These are phyloP conservation scores for Molossus molossus DNA, from an alignment of 2,797 vertebrate species.

Conservation along the genomic window DNA sequence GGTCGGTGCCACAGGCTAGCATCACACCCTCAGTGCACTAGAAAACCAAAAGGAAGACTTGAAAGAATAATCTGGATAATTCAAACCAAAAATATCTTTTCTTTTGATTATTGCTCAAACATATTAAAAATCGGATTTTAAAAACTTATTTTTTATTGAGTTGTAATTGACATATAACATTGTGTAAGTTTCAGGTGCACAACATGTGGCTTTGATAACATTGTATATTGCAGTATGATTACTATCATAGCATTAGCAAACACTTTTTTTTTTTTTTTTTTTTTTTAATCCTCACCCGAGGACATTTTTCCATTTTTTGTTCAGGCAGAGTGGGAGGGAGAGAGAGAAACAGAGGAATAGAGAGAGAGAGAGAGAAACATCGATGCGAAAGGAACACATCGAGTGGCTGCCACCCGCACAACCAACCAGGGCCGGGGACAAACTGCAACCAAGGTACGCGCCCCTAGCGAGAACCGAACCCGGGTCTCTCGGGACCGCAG, in stretches of 20 bases:
- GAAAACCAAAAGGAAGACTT: conserved; percentile 12
- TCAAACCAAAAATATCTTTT: background rate
- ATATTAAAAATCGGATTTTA: background rate
- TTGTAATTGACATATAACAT: too few species aligned
- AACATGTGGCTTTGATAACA: background rate
- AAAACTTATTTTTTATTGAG: background rate
- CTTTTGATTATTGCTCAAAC: conserved; percentile 11
- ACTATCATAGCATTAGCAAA: background rate
- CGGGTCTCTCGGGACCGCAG: too few species aligned
- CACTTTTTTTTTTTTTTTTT: background rate
- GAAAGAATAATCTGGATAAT: conserved; percentile 4
- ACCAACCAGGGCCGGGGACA: too few species aligned
- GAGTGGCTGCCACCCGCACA: too few species aligned
- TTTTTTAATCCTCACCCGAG: too few species aligned
- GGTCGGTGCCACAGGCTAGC: background rate
- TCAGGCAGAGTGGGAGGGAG: too few species aligned
- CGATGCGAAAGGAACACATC: too few species aligned
- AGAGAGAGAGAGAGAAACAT: too few species aligned
- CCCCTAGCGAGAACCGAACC: too few species aligned
- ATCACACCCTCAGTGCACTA: background rate
- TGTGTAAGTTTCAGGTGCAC: background rate
- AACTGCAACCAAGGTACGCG: too few species aligned
- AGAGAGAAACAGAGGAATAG: too few species aligned
- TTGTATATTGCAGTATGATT: background rate
- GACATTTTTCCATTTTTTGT: too few species aligned